phyloP scores from a whole-genome alignment of 35 echinoderm and acorn worm species.

The Lytechinus variegatus region DNA sequence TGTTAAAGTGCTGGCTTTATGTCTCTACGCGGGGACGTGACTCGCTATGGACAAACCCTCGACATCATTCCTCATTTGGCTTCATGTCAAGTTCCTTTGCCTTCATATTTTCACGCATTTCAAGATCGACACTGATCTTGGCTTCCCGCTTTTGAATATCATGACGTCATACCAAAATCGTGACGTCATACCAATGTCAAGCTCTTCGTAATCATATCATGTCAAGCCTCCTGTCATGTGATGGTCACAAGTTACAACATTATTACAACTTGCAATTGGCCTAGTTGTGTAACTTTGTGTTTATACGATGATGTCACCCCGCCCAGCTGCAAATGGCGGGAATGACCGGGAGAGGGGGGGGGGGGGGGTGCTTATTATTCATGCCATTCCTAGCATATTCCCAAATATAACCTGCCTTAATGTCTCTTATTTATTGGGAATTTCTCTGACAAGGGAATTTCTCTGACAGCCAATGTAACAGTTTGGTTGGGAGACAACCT shows the following conservation, averaged over 20 bases:
- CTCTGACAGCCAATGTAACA: neutral
- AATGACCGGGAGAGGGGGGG: too few species aligned
- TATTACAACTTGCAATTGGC: too few species aligned
- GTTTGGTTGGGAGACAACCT: neutral
- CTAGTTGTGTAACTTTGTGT: too few species aligned
- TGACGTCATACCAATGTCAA: neutral
- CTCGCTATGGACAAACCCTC: neutral
- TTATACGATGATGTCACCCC: too few species aligned
- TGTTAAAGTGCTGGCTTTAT: neutral
- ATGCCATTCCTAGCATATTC: too few species aligned
- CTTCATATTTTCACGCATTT: neutral
- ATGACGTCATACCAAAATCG: neutral
- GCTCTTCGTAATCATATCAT: neutral
- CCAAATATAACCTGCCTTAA: too few species aligned
- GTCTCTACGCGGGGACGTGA: neutral
- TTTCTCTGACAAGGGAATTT: too few species aligned
- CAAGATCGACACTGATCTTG: neutral
- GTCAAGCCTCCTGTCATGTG: neutral
- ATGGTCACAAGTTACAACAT: neutral
- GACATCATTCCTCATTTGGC: neutral
- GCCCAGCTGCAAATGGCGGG: too few species aligned
- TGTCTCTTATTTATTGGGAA: neutral
- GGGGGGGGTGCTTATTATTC: too few species aligned
- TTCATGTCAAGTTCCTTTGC: neutral
- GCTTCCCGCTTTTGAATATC: neutral